Conservation (phyloP, 2,113 vertebrate species). For the Naja naja region DNA sequence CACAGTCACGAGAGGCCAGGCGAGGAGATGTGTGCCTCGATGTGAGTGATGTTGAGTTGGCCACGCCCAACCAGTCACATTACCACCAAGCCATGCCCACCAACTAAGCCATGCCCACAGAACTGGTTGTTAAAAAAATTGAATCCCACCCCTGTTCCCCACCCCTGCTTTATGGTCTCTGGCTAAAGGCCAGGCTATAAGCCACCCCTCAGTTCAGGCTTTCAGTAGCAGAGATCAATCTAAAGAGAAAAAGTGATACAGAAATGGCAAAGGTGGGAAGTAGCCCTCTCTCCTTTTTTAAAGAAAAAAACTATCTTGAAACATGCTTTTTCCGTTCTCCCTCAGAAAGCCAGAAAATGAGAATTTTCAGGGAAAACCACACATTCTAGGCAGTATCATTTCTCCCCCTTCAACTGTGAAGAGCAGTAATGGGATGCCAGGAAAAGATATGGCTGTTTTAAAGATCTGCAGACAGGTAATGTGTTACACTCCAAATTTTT, state of each 20-base stretch:
- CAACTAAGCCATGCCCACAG: no score
- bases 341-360: neutral
- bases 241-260: neutral
- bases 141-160: no score
- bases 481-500: neutral
- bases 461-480: neutral
- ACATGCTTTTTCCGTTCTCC: neutral
- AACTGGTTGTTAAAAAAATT: no score
- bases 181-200: neutral
- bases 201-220: neutral
- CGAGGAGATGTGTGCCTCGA: no score
- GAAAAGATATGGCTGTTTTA: neutral
- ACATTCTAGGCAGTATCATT: neutral
- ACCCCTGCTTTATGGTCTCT: neutral
- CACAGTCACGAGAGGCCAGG: no score
- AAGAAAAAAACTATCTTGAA: neutral
- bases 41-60: no score
- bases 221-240: neutral
- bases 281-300: neutral
- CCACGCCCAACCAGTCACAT: no score
- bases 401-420: neutral
- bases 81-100: no score
- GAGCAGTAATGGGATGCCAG: neutral
- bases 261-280: neutral
- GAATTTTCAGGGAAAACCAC: neutral